A percentile compares a stretch with the other conserved stretches of the same genome.
Evolutionary conservation across 2,888 invertebrate genomes (phyloP).

Genomic region (Seira ritae): DNA sequence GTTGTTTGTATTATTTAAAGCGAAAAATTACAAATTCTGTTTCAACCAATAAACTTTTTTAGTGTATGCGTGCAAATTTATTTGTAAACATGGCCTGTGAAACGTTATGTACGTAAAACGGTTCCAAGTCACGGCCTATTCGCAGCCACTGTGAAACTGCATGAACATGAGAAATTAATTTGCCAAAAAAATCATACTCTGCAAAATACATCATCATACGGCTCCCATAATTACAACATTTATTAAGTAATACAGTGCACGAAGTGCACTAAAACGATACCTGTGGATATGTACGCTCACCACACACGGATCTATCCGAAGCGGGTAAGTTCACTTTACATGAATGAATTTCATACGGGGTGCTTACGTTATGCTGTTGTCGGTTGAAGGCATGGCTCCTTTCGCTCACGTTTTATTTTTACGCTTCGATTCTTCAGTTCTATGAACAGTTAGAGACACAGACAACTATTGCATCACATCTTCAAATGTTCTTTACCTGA

Average conservation of each 20-base stretch:
- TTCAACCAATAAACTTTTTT: not conserved
- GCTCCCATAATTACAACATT: too few species aligned
- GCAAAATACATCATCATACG: too few species aligned
- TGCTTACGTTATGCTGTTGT: not conserved
- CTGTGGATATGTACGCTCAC: slow-evolving; percentile 60
- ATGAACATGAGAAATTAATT: too few species aligned
- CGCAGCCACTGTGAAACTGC: not conserved
- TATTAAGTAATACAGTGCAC: not conserved
- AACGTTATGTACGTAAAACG: not conserved
- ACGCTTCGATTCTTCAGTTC: slow-evolving; percentile 36
- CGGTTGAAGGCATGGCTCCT: not conserved
- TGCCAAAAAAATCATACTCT: too few species aligned
- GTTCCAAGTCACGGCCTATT: slow-evolving; percentile 24
- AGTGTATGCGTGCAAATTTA: too few species aligned
- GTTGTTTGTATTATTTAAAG: too few species aligned
- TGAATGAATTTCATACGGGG: not conserved
- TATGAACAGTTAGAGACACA: not conserved
- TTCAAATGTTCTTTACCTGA: too few species aligned
- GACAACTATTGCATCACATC: too few species aligned
- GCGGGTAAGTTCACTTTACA: slow-evolving; percentile 57
- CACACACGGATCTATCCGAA: slow-evolving; percentile 66
- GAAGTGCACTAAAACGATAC: not conserved
- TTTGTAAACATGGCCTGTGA: slow-evolving; percentile 29
- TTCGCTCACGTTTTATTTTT: slow-evolving; percentile 25
- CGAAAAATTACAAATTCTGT: not conserved